Percentiles rank a stretch among this genome's conserved stretches.
These are phyloP conservation scores for Sardina pilchardus DNA, from an alignment of 2,113 vertebrate genomes.

Conservation along the genomic window DNA sequence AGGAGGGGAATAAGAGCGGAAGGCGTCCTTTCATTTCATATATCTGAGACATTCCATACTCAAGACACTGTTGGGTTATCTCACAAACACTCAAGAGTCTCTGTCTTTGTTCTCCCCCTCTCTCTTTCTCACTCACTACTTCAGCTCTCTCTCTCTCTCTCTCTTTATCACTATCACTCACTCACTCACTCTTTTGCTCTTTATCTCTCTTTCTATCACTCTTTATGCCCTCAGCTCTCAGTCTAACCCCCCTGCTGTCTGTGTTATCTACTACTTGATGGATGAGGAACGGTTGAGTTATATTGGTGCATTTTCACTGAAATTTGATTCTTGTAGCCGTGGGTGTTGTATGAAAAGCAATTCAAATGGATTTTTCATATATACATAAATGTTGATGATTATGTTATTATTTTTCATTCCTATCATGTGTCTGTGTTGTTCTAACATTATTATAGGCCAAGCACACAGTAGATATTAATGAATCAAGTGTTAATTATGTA, in stretches of 20 bases:
- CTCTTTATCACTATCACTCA: too few relatives aligned
- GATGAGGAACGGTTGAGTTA: background rate
- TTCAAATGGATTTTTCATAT: background rate
- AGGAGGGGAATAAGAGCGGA: background rate
- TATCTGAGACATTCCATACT: conserved; percentile 2
- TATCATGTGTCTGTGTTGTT: background rate
- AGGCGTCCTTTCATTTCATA: conserved; percentile 42
- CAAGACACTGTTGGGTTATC: background rate
- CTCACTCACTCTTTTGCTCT: background rate
- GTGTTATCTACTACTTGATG: conserved; percentile 6
- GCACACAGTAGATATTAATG: too few relatives aligned
- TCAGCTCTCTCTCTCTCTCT: background rate
- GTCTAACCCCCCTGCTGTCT: background rate
- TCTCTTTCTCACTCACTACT: background rate
- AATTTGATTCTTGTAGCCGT: background rate
- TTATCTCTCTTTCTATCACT: background rate
- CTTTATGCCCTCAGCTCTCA: background rate
- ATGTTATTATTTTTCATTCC: background rate
- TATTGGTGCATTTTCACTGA: background rate
- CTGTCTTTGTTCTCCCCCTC: background rate
- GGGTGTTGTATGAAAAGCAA: background rate
- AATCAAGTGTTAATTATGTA: too few relatives aligned
- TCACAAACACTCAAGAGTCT: background rate
- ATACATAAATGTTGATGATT: background rate
- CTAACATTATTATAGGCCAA: too few relatives aligned